Base-by-base conservation (phyloP, 2,113 vertebrate genomes). In the Eurypyga helias region DNA sequence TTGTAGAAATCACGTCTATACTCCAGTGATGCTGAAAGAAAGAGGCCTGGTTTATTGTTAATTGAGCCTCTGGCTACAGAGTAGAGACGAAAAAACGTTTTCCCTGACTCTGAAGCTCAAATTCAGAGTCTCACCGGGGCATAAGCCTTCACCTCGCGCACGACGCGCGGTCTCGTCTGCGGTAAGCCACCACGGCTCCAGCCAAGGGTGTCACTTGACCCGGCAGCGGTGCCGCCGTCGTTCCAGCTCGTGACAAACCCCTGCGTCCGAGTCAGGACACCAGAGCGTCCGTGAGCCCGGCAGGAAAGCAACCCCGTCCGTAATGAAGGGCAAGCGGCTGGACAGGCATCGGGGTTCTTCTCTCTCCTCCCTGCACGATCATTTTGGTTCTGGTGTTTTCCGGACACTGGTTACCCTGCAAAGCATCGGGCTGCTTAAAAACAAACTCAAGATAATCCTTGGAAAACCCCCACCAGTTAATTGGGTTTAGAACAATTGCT, bases 141-240 rank as follows among this genome's bases (percentile, higher is more conserved):
- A 28, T 4, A n/a, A 36, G 16, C 28, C 87, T 57, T n/a, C 13
- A n/a, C 45, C 31, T 66, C 45, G 25, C 6, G 0, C 24, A 31
- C 6, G 2, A 31, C 0, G 0, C 4, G 31, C 2, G 1, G 0
- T 6, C 48, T 33, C 15, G 48, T 20, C 60, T 41, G 4, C 26
- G 38, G 45, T 65, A 45, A 45, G 25, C 10, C n/a, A 0, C 34
- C 14, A 8, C 2, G 2, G 13, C 46, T 70, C 65, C 26, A 45
- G 8, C 33, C 54, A 28, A 23, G 64, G 60, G 1, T 36, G 5
- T 4, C 34, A 43, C 38, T 2, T 11, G 60, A 26, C 15, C 67
- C 3, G 52, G 65, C 66, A 80, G 64, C 0, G 1, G 34, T 11
- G 24, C 20, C 0, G 2, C 17, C 7, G 1, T 26, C 8, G 24